These are phyloP conservation scores for Tragelaphus scriptus DNA, from an alignment of 2,113 vertebrate species.

Conservation along the genomic window DNA sequence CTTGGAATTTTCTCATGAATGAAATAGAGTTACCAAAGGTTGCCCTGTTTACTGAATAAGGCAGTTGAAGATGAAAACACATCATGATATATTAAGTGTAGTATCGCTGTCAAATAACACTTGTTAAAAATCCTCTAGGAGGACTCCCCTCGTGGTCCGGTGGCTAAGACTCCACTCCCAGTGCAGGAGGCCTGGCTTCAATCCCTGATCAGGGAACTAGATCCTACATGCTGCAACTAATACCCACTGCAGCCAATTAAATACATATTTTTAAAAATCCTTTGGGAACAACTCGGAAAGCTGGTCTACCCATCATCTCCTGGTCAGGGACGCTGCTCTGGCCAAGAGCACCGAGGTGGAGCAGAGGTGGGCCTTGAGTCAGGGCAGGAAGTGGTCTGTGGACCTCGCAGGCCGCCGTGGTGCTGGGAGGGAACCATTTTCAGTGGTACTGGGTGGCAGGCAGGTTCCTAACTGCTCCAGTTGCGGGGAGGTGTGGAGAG, in stretches of 20 bases:
- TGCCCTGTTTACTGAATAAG: neutral
- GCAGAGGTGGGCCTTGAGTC: neutral
- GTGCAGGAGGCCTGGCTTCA: neutral
- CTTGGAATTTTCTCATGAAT: neutral
- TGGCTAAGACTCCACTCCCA: neutral
- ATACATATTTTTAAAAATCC: neutral
- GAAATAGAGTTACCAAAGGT: neutral
- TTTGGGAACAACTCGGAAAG: neutral
- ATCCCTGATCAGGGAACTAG: neutral
- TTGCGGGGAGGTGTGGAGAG: neutral
- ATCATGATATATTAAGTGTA: no score
- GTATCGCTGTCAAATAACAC: neutral
- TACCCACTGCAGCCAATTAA: neutral
- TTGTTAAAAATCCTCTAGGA: neutral
- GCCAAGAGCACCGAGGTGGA: neutral
- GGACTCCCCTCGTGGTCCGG: neutral
- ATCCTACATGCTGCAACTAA: neutral
- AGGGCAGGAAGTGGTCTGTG: neutral
- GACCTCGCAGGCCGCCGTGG: neutral
- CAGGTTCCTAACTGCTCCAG: neutral
- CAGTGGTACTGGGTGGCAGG: neutral
- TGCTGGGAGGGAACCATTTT: neutral
- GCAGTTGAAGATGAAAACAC: neutral
- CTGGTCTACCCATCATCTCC: neutral
- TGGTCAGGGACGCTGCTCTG: neutral